Percentiles rank a stretch among this genome's conserved stretches.
phyloP scores from a whole-genome alignment of 2,888 invertebrate species.

The Xanthorhoe spadicearia region DNA sequence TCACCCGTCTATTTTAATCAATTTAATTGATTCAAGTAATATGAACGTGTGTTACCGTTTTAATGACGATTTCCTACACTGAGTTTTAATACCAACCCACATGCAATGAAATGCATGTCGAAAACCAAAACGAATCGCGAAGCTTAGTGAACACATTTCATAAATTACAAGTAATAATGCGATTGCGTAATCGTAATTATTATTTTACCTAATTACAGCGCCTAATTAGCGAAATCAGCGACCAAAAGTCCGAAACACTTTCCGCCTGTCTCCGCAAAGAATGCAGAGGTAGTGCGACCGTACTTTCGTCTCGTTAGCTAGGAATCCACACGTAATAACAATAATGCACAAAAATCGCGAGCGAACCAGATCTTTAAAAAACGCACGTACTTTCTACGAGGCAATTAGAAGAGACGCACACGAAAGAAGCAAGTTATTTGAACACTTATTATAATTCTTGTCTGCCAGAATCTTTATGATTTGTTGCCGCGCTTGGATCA shows the following conservation, averaged over 20 bases:
- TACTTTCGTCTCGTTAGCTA: constrained; percentile 80
- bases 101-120: not conserved
- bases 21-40: no score
- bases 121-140: not conserved
- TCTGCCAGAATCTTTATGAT: constrained; percentile 31
- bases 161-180: not conserved
- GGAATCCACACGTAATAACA: constrained; percentile 68
- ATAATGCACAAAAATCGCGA: constrained; percentile 73
- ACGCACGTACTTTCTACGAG: constrained; percentile 73
- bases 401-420: constrained; percentile 81
- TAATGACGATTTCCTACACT: no score
- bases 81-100: no score
- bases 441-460: constrained; percentile 29
- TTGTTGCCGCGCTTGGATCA: constrained; percentile 27
- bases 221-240: constrained; percentile 54
- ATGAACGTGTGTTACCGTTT: no score
- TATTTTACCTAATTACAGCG: constrained; percentile 1
- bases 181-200: not conserved
- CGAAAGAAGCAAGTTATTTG: constrained; percentile 65
- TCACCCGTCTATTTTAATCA: no score
- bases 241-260: constrained; percentile 47
- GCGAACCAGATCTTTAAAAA: constrained; percentile 67
- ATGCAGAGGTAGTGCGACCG: constrained; percentile 68
- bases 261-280: constrained; percentile 53
- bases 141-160: not conserved